Evolutionary conservation across 2,797 vertebrate species (phyloP), one percentile per base, ranked within the genome.

Genomic region (Danio choprae): DNA sequence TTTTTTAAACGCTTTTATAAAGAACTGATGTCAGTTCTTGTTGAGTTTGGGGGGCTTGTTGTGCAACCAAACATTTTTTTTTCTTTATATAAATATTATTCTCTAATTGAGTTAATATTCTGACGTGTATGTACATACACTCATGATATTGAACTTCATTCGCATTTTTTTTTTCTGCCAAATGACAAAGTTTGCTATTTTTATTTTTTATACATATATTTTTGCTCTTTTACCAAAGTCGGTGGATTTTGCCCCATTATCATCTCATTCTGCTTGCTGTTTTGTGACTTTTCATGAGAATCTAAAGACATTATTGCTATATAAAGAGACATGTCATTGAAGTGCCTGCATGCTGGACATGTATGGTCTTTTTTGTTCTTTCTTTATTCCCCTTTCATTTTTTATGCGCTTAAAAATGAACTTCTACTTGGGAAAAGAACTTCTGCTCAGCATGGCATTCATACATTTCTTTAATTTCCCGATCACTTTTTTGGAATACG

Each of bases 261-360:
- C 97, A 98, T 97, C 94, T 96, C 97, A 97, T 92, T 94, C 92
- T 93, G 95, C 94, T 96, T 96, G 94, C 95, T 95, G 91, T 79
- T 72, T 62, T 55, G 18, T 55, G 93, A 96, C 90, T 92, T 85
- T 84, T 91, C 93, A 93, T 93, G 91, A 72, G 67, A 94, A 88
- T 94, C 86, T 87, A 43, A 87, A 87, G 93, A 91, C 95, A 95
- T 95, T 89, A 94, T 94, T 93, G 59, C 16, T 84, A 69, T 70
- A 88, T 92, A 92, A 94, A 96, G 90, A 97, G 93, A 97, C 95
- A 87, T 95, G 95, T 94, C 95, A 94, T 96, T 94, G 95, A 95
- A 93, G 94, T 90, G 89, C 96, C 95, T 98, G 98, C 98, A 99
- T 99, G 98, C 98, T 98, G 98, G 98, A 96, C 98, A 98, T 99